Conservation (phyloP, 2,888 invertebrate genomes). For the Zonitis immaculata region DNA sequence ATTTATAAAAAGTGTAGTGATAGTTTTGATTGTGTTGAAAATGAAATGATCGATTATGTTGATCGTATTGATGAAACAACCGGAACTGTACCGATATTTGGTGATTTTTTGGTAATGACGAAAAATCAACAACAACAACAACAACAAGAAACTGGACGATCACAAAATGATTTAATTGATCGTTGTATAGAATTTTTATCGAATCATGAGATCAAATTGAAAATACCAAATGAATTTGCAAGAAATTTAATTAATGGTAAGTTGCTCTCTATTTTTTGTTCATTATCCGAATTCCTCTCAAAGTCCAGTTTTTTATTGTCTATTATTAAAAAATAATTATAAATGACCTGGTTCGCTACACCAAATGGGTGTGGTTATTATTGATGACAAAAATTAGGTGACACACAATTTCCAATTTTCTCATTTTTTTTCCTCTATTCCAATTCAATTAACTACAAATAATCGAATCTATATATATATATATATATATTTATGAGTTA, state of each 20-base stretch:
- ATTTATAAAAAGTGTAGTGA: constrained; percentile 35
- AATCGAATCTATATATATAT: no score
- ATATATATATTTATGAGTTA: no score
- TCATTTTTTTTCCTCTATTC: no score
- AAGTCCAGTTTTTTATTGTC: no score
- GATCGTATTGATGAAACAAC: constrained; percentile 48
- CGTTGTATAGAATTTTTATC: constrained; percentile 50
- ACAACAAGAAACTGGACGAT: constrained; percentile 18
- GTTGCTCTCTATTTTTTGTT: no score
- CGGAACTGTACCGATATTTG: constrained; percentile 46
- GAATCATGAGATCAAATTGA: constrained; percentile 50
- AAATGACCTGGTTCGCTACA: constrained; percentile 14
- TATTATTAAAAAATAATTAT: no score
- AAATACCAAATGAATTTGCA: constrained; percentile 44
- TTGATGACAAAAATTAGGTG: constrained; percentile 8
- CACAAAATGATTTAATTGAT: constrained; percentile 47
- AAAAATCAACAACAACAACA: constrained; percentile 46
- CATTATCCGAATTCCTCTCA: no score
- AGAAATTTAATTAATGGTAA: constrained; percentile 32
- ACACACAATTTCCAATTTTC: constrained; percentile 6
- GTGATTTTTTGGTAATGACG: constrained; percentile 40
- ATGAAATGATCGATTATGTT: constrained; percentile 49
- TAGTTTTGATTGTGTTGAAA: constrained; percentile 42
- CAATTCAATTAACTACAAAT: no score
- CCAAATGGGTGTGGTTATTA: constrained; percentile 6